Evolutionary conservation across 2,888 invertebrate genomes (phyloP).

Genomic region (Phymatocera aterrima): DNA sequence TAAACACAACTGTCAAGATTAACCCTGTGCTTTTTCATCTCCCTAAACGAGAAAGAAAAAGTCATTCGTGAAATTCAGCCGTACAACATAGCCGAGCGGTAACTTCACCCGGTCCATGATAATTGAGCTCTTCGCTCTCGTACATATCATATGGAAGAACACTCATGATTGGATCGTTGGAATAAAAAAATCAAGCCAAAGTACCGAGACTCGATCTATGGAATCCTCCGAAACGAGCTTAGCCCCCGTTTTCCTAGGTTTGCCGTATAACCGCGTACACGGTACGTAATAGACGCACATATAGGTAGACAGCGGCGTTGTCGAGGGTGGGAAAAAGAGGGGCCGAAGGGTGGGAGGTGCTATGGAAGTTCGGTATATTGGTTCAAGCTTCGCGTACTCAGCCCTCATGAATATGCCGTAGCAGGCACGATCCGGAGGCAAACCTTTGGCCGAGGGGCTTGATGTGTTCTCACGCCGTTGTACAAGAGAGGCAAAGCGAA

Average conservation of each 20-base stretch:
- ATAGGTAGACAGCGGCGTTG: conserved; percentile 20
- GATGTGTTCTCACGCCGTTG: neutral
- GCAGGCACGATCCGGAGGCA: conserved; percentile 57
- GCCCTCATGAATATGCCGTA: conserved; percentile 70
- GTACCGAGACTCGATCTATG: conserved; percentile 21
- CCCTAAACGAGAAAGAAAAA: neutral
- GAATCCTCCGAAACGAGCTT: neutral
- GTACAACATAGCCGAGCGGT: neutral
- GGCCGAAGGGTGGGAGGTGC: conserved; percentile 47
- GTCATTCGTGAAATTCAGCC: neutral
- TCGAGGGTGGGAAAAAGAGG: conserved; percentile 21
- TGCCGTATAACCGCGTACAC: conserved; percentile 55
- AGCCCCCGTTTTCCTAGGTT: neutral
- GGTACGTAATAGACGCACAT: conserved; percentile 37
- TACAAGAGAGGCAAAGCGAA: conserved; percentile 1
- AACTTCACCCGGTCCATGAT: neutral
- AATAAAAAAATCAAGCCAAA: conserved; percentile 13
- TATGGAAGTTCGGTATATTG: conserved; percentile 59
- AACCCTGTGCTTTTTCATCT: neutral
- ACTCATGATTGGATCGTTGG: conserved; percentile 36
- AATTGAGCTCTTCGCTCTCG: neutral
- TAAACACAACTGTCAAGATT: neutral
- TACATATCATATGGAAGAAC: too few species aligned
- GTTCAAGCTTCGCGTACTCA: conserved; percentile 70
- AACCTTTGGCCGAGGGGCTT: conserved; percentile 30